phyloP scores from a whole-genome alignment of 2,113 vertebrate genomes.

The Pluvialis apricaria region DNA sequence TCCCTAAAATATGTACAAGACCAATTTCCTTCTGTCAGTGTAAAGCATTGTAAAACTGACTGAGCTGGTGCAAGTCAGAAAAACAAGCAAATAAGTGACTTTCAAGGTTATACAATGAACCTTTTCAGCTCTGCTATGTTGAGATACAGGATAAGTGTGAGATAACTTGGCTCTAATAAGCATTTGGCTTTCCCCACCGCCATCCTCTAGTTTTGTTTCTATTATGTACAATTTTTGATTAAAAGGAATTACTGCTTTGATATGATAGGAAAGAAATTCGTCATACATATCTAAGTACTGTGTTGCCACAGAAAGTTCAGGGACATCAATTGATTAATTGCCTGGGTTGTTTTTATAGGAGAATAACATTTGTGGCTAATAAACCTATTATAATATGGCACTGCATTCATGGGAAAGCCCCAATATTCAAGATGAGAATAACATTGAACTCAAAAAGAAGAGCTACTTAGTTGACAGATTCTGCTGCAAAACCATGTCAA shows the following conservation, averaged over 20 bases:
- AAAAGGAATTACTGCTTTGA: background rate
- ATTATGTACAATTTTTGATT: background rate
- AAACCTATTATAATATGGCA: background rate
- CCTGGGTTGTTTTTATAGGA: background rate
- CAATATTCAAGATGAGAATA: background rate
- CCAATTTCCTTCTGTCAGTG: background rate
- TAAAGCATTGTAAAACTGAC: background rate
- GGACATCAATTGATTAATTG: background rate
- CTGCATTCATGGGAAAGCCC: background rate
- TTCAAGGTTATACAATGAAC: background rate
- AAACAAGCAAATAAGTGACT: background rate
- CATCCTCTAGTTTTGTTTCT: background rate
- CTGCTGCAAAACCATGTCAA: background rate
- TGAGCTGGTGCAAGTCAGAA: background rate
- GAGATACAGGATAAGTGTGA: background rate
- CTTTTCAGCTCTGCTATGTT: background rate
- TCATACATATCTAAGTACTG: background rate
- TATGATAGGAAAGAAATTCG: background rate
- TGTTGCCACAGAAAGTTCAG: background rate
- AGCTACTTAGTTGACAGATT: background rate
- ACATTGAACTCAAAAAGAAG: background rate
- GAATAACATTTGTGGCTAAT: background rate
- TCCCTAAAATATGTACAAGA: background rate
- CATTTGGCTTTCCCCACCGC: background rate
- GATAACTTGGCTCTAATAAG: background rate